Evolutionary conservation across 1,140 invertebrate genomes (phyloP), one percentile per base, ranked within the genome.

Genomic region (Cardiocondyla obscurior): DNA sequence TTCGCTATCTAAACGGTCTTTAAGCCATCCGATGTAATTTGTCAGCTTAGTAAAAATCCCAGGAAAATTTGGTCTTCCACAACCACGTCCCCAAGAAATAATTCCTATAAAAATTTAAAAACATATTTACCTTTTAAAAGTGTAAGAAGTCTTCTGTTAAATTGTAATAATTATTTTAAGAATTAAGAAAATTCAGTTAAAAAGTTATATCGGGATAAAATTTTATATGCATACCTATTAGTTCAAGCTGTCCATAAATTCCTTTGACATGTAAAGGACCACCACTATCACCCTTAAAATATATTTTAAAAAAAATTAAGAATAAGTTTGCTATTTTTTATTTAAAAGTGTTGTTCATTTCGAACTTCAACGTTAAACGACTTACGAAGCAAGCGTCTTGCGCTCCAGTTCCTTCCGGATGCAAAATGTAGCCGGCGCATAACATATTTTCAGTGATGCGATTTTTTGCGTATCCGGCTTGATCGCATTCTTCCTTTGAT

Each of bases 81-180:
- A 97, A 0, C 97, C 97, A 55, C 96, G 94, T 0, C 97, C 98
- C 96, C 97, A 97, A 0, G 96, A 97, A 2, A 97, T 96, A 1
- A 97, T 94, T n/a, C 95, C 96, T 95, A 82, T 16, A 55, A 28
- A 72, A 55, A 55, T 30, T 19, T 16, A 60, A 28, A 12, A 62
- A 44, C 5, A 39, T 46, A 51, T 51, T 19, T 53, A 22, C 6
- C 49, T 53, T 10, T 22, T 53, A 55, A 19, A 60, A 39, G 6
- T 60, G 12, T 39, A 25, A 64, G 36, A 65, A 2, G 16, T 19
- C 16, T 4, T 22, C 5, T 65, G 0, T 44, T 44, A 25, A 65
- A 42, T 0, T 22, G 3, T 7, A 30, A 39, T 53, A n/a, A 3
- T 55, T 72, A n/a, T 70, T 70, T 70, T 42, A 30, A 0, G 28